Percentiles rank a stretch among this genome's conserved stretches.
Evolutionary conservation across 2,888 invertebrate species (phyloP).

Genomic region (Sisyra nigra): DNA sequence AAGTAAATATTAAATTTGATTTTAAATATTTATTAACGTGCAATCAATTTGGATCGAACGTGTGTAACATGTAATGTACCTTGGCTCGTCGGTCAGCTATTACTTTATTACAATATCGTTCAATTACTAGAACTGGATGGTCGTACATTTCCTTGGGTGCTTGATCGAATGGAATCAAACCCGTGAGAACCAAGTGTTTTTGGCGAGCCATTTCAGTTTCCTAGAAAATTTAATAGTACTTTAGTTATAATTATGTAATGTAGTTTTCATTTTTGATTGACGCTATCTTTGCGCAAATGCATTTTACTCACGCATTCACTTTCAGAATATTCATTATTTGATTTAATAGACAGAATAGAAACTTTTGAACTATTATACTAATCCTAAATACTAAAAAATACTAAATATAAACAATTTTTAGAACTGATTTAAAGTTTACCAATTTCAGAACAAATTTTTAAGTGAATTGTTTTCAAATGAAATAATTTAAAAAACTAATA

Average conservation of each 20-base stretch:
- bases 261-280: background rate
- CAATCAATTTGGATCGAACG: too few relatives aligned
- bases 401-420: too few relatives aligned
- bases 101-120: conserved; percentile 33
- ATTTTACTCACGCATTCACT: background rate
- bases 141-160: conserved; percentile 47
- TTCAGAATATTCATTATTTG: background rate
- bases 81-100: conserved; percentile 28
- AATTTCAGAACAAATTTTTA: too few relatives aligned
- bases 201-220: conserved; percentile 49
- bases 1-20: too few relatives aligned
- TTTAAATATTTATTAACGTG: too few relatives aligned
- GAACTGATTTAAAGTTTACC: too few relatives aligned
- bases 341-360: too few relatives aligned
- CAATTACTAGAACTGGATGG: conserved; percentile 53
- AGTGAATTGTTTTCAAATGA: too few relatives aligned
- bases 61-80: too few relatives aligned
- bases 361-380: too few relatives aligned
- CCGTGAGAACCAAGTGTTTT: conserved; percentile 48
- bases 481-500: too few relatives aligned
- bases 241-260: background rate
- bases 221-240: conserved; percentile 24
- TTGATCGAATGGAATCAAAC: conserved; percentile 46
- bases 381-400: too few relatives aligned
- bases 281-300: background rate